Base-by-base conservation (phyloP, 2,888 invertebrate genomes). In the Alcis repandata region DNA sequence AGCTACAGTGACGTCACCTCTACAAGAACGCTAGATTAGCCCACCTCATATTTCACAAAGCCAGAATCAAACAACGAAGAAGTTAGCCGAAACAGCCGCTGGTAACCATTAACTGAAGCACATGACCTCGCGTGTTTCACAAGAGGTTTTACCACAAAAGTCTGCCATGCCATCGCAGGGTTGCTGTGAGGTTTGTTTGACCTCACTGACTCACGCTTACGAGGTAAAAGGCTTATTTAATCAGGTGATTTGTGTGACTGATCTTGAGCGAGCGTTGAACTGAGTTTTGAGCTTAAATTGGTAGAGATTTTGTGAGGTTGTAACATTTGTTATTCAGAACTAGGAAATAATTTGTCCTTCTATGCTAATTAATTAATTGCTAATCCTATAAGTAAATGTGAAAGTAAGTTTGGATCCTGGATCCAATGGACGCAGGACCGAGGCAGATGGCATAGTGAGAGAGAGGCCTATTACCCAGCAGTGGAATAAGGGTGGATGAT, bases 121-220 rank as follows among this genome's bases (percentile, higher is more conserved):
- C 56, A 57, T 52, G 69, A 69, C 72, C 72, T 69, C 67, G 70
- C 63, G 64, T 59, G 56, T 63, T 60, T 41, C 67, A 61, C 70
- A 70, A 68, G 64, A 67, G 68, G 64, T 65, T 70, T 67, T 59
- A 63, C 40, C 48, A 69, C 70, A 73, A 73, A 73, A 68, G 58
- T 67, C 38, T 38, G 40, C 10, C 32, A 49, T 48, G 56, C 68
- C 56, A 27, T 32, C 66, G 66, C 59, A 51, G 64, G 49, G 57
- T 58, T 36, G 53, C 54, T 53, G 56, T 63, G 66, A 70, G 66
- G 68, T 68, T 61, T 45, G 8, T 22, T 15, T 45, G 67, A 69
- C 70, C 72, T 70, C 63, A 43, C 57, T 66, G 60, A 66, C 46
- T 66, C 65, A 66, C 51, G 60, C 43, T 48, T 54, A 11, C 54